Percentiles rank a stretch among this genome's conserved stretches.
These are phyloP conservation scores for Lutjanus erythropterus DNA, from an alignment of 2,113 vertebrate species.

Conservation along the genomic window DNA sequence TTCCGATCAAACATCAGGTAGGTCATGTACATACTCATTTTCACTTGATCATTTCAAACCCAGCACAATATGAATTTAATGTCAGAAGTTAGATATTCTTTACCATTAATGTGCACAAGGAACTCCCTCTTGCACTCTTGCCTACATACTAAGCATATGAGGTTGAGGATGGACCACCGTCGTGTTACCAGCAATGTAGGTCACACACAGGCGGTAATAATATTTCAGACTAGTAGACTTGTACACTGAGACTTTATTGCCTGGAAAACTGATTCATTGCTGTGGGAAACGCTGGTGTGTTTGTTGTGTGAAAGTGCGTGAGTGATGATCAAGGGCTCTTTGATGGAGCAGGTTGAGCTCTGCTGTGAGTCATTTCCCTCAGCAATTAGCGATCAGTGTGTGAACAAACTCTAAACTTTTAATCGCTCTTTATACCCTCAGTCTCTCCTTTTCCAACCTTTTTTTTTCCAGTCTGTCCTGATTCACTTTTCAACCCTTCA, in stretches of 20 bases:
- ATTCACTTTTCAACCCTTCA: conserved; percentile 14
- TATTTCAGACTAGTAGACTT: too few relatives aligned
- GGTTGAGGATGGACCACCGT: not conserved
- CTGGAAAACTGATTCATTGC: conserved; percentile 30
- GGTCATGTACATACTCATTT: not conserved
- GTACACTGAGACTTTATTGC: too few relatives aligned
- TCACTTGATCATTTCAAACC: not conserved
- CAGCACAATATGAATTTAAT: not conserved
- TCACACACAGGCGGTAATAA: not conserved
- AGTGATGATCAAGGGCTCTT: conserved; percentile 58
- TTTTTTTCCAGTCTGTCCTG: not conserved
- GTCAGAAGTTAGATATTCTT: not conserved
- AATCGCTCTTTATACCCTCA: conserved; percentile 16
- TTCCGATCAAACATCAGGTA: conserved; percentile 98
- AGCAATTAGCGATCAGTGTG: conserved; percentile 39
- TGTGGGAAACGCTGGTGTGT: conserved; percentile 29
- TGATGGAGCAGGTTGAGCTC: conserved; percentile 47
- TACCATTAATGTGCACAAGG: not conserved
- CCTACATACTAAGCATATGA: not conserved
- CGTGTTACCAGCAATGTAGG: not conserved
- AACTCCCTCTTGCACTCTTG: not conserved
- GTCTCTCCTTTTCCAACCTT: conserved; percentile 3
- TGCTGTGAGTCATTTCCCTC: conserved; percentile 50
- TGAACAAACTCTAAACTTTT: conserved; percentile 38
- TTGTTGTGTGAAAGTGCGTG: conserved; percentile 8